Base-by-base conservation (phyloP, 64 coral and sea anemone genomes). In the Hydrozoanthus tunicans region DNA sequence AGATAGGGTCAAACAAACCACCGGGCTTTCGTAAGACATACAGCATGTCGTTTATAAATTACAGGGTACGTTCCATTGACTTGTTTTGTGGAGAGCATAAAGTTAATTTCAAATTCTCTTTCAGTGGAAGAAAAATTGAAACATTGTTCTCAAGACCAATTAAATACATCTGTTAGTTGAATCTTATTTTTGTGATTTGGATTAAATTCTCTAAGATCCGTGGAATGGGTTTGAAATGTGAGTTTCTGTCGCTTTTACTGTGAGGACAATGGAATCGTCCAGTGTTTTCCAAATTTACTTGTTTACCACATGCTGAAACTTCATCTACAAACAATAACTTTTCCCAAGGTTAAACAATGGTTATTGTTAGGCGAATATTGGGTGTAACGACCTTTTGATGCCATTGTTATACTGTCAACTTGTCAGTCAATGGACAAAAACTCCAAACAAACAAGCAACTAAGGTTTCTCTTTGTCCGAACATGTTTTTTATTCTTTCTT, bases 321-420 rank as follows among this genome's bases (percentile, higher is more conserved):
- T 12, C 13, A 76, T 13, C 53, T 26, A 52, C 32, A 51, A 76
- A 74, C 84, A 88, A 88, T 74, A 73, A 25, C 52, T 88, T 76
- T 73, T 88, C 67, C 26, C 84, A 88, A 14, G 54, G 24, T 61
- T 6, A 9, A 88, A 88, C 69, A 75, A 73, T 74, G 67, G 23
- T 55, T 51, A 88, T 88, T 88, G 84, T 88, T 74, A 43, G 59
- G 0, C 51, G 61, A 65, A 14, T 32, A 43, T 64, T 17, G 13
- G 32, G 12, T 88, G 55, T 32, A 55, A 11, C 59, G 67, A 73
- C 74, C 55, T 61, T 88, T 51, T 75, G 84, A 61, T 73, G 25
- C 53, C 84, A 59, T 88, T 88, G 84, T 88, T 75, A 12, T 17
- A 43, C 56, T 72, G 82, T 85, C 64, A 85, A 57, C 64, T 85